A percentile compares a stretch with the other conserved stretches of the same genome.
Conservation (phyloP, 2,888 invertebrate species). For the Ceriagrion tenellum region DNA sequence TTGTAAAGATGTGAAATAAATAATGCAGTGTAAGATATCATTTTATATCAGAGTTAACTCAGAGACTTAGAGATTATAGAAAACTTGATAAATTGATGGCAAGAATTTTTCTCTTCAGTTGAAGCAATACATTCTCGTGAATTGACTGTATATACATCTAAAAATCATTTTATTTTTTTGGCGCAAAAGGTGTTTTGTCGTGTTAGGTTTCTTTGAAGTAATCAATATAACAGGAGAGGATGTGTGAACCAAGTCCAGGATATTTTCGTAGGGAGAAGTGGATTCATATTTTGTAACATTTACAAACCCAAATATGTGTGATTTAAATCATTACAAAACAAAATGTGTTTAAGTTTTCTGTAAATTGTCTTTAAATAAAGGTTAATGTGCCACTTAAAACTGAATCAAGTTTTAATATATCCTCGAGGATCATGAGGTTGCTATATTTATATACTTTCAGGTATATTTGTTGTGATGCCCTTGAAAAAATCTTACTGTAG, state of each 20-base stretch:
- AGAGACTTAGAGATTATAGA: not conserved
- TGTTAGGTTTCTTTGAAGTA: conserved; percentile 36
- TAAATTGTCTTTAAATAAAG: conserved; percentile 61
- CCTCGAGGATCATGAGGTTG: not conserved
- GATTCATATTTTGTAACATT: conserved; percentile 66
- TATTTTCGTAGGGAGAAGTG: conserved; percentile 60
- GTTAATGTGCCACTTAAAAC: conserved; percentile 17
- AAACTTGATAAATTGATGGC: conserved; percentile 40
- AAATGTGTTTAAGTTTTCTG: conserved; percentile 63
- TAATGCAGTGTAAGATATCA: conserved; percentile 22
- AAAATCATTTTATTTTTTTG: not conserved
- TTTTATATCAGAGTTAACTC: conserved; percentile 30
- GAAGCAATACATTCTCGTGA: not conserved
- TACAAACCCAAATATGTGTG: conserved; percentile 48
- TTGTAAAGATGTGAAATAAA: conserved; percentile 55
- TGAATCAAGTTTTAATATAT: not conserved
- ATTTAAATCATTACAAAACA: conserved; percentile 48
- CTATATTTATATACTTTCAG: too few species aligned
- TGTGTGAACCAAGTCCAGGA: conserved; percentile 53
- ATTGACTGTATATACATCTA: conserved; percentile 9
- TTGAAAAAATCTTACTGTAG: too few species aligned
- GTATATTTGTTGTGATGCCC: too few species aligned
- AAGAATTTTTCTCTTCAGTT: conserved; percentile 9
- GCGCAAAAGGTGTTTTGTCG: not conserved
- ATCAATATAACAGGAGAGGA: conserved; percentile 22